These are phyloP conservation scores for Catharus bicknelli DNA, from an alignment of 2,113 vertebrate species.

Conservation along the genomic window DNA sequence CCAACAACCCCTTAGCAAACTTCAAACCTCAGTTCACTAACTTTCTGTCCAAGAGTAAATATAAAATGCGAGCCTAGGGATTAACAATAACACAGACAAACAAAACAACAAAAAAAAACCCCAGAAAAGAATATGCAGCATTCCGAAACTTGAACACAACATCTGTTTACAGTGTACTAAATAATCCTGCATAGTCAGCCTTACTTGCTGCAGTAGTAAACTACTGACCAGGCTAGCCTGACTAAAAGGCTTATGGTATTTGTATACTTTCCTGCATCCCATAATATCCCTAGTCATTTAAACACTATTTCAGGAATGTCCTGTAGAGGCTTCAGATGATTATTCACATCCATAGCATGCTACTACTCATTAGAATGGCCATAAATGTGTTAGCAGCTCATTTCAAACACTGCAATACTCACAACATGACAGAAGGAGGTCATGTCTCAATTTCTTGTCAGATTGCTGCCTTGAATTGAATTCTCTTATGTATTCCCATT, in stretches of 20 bases:
- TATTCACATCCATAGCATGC: slow-evolving; percentile 52
- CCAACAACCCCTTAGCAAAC: background rate
- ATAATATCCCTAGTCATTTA: slow-evolving; percentile 56
- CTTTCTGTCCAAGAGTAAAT: background rate
- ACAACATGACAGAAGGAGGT: background rate
- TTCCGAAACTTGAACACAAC: slow-evolving; percentile 12
- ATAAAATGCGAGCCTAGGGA: background rate
- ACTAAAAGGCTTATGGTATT: slow-evolving; percentile 7
- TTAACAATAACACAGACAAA: background rate
- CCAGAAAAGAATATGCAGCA: background rate
- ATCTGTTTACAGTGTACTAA: background rate
- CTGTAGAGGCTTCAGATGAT: slow-evolving; percentile 41
- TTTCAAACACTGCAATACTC: background rate
- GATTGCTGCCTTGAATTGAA: background rate
- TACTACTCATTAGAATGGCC: background rate
- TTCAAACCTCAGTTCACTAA: background rate
- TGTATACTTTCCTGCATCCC: slow-evolving; percentile 21
- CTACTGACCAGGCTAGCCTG: background rate
- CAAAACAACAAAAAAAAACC: background rate
- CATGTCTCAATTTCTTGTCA: background rate
- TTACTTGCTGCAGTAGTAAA: background rate
- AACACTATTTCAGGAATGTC: slow-evolving; percentile 75
- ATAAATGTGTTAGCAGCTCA: background rate
- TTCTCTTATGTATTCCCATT: background rate
- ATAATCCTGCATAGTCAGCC: background rate